Evolutionary conservation across 30 jellyfish, hydroid and myxozoan species (phyloP), one percentile per base, ranked within the genome.

Genomic region (Calvadosia cruxmelitensis): DNA sequence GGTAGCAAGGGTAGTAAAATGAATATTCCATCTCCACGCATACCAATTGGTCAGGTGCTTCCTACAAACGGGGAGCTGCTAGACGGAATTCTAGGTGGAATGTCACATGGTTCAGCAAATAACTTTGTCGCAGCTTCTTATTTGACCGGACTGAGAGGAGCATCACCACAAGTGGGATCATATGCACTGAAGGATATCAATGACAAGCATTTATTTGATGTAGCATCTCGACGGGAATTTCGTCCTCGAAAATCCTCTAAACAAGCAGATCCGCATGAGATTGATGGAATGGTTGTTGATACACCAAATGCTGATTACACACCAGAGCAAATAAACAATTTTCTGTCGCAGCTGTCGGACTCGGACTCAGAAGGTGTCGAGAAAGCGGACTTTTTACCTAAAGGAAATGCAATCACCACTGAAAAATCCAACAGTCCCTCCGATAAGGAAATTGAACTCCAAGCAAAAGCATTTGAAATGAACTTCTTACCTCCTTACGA

Each of bases 401-500:
- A 20, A 5, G 57, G 57, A 5, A 42, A 42, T 42, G 10, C 57
- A 42, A 20, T 42, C 20, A 5, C 20, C 20, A 20, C 57, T 42
- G 57, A 20, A 42, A 42, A 42, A 42, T 10, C 15, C 10, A 5
- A 10, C 57, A 42, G 57, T 42, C 10, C 15, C 20, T 10, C 57
- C 10, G 57, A 42, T 20, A 10, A 16, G 20, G 74, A 3, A 65
- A 13, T 16, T 20, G 67, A 65, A 65, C 25, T 13, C 24, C 74
- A 65, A 30, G 25, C 67, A 26, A 20, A 23, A 26, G 74, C 24
- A 5, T 65, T 13, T 12, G 27, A 13, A 66, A 65, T 23, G 67
- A 65, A 65, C 74, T 2, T 13, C 66, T 16, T 30, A 27, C 69
- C 32, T 77, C 33, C 16, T 27, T 27, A 23, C 83, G 69, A 23